Percentiles rank a stretch among this genome's conserved stretches.
phyloP scores from a whole-genome alignment of 2,888 invertebrate species.

The Macrosiphum euphorbiae region DNA sequence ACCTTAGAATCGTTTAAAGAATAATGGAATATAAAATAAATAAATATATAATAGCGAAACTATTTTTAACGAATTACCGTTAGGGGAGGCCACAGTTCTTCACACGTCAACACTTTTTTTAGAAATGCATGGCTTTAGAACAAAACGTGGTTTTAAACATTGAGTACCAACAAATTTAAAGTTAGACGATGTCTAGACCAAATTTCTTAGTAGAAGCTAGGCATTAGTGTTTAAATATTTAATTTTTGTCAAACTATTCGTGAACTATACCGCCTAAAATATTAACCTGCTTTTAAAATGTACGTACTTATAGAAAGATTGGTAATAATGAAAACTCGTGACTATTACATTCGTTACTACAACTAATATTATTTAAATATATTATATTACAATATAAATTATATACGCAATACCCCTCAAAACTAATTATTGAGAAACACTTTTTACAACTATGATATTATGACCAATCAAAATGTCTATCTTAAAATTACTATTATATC shows the following conservation, averaged over 20 bases:
- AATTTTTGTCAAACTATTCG: slow-evolving; percentile 27
- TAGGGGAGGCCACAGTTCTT: not conserved
- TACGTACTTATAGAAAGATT: not conserved
- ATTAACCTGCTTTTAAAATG: slow-evolving; percentile 7
- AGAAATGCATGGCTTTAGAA: not conserved
- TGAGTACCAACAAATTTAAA: not conserved
- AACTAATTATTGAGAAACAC: not conserved
- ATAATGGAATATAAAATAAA: not conserved
- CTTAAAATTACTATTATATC: not conserved
- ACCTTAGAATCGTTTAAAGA: not conserved
- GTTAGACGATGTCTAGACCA: not conserved
- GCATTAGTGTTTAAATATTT: slow-evolving; percentile 36
- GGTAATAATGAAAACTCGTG: not conserved
- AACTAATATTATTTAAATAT: not conserved
- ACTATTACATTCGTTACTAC: not conserved
- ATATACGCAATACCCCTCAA: not conserved
- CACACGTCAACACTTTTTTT: not conserved
- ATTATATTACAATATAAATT: not conserved
- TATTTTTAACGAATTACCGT: no score
- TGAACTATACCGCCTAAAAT: not conserved
- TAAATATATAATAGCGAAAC: no score
- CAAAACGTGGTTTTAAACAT: not conserved
- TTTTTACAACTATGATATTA: not conserved
- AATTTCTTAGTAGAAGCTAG: slow-evolving; percentile 1
- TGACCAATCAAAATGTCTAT: not conserved